Base-by-base conservation (phyloP, 2,888 invertebrate species). In the Venusia cambrica region DNA sequence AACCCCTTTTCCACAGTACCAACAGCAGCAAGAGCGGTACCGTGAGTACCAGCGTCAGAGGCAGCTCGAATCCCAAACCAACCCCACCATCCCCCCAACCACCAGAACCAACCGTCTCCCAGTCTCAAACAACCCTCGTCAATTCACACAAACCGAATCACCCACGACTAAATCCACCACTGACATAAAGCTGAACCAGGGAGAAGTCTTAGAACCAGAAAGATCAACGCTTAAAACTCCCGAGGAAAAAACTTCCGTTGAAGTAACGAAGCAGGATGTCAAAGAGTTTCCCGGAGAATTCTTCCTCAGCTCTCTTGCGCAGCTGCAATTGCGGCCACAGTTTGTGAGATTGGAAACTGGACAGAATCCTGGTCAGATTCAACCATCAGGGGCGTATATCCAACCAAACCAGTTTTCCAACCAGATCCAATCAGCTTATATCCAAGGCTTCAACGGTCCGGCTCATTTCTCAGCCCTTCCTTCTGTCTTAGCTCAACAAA, bases 211-310 rank as follows among this genome's bases (percentile, higher is more conserved):
- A 1, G 49, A 51, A 29, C 24, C 53, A 2, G 41, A 47, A 10
- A 28, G 55, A 19, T 52, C 57, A 2, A 61, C 62, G 5, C 51
- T 64, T 32, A 68, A 62, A 26, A 72, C 72, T 1, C 62, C 77
- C 1, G 76, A 85, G 5, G 85, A 87, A 69, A n/a, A n/a, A n/a
- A 72, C 72, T 1, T 62, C 77, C 1, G 76, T 85, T 5, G 85
- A 87, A 69, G 69, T 85, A 0, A 54, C 81, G 0, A 81, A 70
- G 25, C 81, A 84, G 44, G 81, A 78, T 2, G 45, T 85, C 1
- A 78, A 83, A 42, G 81, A 84, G 45, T 83, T 71, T 12, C 80
- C 84, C 6, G 72, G 81, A 8, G 83, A 85, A 45, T 36, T 85
- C 5, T 83, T 75, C 48, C 52, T 87, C 1, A 73, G 63, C 32